These are phyloP conservation scores for Mactromeris polynyma DNA, from an alignment of 2,888 invertebrate genomes.

Conservation along the genomic window DNA sequence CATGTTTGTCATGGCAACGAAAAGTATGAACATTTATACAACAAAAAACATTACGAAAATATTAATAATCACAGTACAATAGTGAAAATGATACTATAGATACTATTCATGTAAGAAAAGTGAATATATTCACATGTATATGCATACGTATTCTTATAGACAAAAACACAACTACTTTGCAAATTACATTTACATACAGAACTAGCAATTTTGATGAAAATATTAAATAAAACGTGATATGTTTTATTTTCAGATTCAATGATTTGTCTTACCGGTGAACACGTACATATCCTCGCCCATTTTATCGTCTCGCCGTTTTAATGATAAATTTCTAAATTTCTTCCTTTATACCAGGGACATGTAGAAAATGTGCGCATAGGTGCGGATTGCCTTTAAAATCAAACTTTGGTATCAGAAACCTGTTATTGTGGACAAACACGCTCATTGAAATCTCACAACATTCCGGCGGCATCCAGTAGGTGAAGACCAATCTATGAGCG, in stretches of 20 bases:
- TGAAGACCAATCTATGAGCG: not conserved
- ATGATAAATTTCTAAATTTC: slow-evolving; percentile 21
- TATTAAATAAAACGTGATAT: not conserved
- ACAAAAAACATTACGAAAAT: too few species aligned
- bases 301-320: not conserved
- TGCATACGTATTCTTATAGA: too few species aligned
- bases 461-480: slow-evolving; percentile 30
- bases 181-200: too few species aligned
- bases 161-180: too few species aligned
- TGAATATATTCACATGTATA: too few species aligned
- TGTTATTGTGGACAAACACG: slow-evolving; percentile 48
- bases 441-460: slow-evolving; percentile 58
- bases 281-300: not conserved
- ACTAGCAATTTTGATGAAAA: too few species aligned
- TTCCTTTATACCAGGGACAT: slow-evolving; percentile 32
- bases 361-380: slow-evolving; percentile 18
- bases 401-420: slow-evolving; percentile 56
- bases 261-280: not conserved
- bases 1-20: too few species aligned
- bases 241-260: not conserved
- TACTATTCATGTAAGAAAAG: too few species aligned
- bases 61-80: too few species aligned
- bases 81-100: too few species aligned
- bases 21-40: too few species aligned
- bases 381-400: slow-evolving; percentile 13